Percentiles rank a stretch among this genome's conserved stretches.
phyloP scores from a whole-genome alignment of 2,113 vertebrate genomes.

The Circaetus cinerascens region DNA sequence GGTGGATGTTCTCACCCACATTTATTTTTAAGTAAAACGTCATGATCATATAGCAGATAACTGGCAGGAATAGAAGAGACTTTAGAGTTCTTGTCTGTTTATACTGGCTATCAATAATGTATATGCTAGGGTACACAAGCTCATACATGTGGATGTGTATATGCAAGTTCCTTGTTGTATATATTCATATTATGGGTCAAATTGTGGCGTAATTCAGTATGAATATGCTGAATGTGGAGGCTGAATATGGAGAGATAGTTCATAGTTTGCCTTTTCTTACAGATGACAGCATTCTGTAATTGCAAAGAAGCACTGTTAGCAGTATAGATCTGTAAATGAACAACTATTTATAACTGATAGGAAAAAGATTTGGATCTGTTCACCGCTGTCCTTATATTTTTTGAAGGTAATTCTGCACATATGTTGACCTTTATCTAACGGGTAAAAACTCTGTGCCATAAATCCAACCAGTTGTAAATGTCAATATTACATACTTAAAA shows the following conservation, averaged over 20 bases:
- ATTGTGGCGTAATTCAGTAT: not conserved
- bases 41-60: rapidly evolving
- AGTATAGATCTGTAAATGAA: not conserved
- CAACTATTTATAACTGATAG: not conserved
- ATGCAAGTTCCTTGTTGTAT: not conserved
- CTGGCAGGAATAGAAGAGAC: not conserved
- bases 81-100: not conserved
- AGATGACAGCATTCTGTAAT: not conserved
- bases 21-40: not conserved
- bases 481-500: not conserved
- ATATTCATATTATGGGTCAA: no score
- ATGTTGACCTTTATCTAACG: not conserved
- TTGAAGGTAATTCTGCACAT: not conserved
- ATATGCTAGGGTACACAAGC: rapidly evolving
- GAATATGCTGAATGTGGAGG: not conserved
- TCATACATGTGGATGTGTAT: rapidly evolving
- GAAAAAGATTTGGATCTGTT: not conserved
- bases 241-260: not conserved
- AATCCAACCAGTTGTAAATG: not conserved
- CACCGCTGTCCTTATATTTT: not conserved
- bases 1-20: not conserved
- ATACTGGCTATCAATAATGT: rapidly evolving
- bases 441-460: not conserved
- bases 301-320: not conserved
- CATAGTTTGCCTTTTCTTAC: not conserved